Conservation (phyloP, 1,140 invertebrate species). For the Limonius californicus region DNA sequence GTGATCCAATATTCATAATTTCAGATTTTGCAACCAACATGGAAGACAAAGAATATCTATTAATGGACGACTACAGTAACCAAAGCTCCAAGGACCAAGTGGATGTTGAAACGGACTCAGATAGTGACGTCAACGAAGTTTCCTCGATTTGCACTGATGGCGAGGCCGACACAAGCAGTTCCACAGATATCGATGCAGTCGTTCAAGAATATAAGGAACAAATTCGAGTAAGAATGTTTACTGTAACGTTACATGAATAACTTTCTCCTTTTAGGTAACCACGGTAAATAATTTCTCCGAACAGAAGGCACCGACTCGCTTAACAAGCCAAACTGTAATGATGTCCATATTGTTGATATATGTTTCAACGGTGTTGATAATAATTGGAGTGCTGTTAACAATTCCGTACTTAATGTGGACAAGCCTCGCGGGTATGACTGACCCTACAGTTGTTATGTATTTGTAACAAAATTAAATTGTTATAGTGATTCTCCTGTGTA, state of each 20-base stretch:
- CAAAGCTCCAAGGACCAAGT: conserved; percentile 30
- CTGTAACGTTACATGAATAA: too few relatives aligned
- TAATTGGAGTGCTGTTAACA: neutral
- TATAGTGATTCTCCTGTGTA: neutral
- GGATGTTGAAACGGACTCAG: conserved; percentile 34
- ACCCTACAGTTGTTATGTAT: too few relatives aligned
- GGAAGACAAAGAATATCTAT: conserved; percentile 48
- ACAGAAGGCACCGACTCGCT: conserved; percentile 24
- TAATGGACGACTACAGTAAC: conserved; percentile 50
- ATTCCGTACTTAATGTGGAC: neutral
- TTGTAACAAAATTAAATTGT: too few relatives aligned
- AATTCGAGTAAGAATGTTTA: conserved; percentile 53
- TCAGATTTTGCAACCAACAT: neutral
- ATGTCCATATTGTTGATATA: neutral
- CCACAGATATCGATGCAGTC: conserved; percentile 55
- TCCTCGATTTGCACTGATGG: conserved; percentile 44
- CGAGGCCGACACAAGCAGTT: conserved; percentile 48
- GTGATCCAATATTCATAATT: neutral
- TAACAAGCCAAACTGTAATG: neutral
- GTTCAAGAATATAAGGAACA: conserved; percentile 55
- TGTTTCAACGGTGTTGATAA: neutral
- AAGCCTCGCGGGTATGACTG: neutral
- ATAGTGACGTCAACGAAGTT: conserved; percentile 46
- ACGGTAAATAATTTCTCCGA: conserved; percentile 31
- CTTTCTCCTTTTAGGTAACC: conserved; percentile 29